A percentile compares a stretch with the other conserved stretches of the same genome.
phyloP scores from a whole-genome alignment of 1,140 invertebrate species.

The Eciton burchellii region DNA sequence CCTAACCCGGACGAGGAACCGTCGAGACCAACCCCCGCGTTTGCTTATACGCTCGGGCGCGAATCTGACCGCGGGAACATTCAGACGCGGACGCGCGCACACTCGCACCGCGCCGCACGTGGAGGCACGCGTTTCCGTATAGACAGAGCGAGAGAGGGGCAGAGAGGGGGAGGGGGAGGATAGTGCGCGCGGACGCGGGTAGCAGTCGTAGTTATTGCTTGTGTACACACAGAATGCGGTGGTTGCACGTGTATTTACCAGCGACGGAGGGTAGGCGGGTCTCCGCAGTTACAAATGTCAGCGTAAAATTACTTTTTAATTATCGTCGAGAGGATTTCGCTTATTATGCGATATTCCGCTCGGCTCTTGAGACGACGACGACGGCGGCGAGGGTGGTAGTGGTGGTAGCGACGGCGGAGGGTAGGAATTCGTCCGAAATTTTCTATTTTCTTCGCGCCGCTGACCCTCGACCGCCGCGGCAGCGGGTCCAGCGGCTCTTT shows the following conservation, averaged over 20 bases:
- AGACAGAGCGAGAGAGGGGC: too few species aligned
- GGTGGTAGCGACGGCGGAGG: slow-evolving; percentile 45
- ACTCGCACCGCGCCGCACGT: neutral
- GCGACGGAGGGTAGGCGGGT: slow-evolving; percentile 33
- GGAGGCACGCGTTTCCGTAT: neutral
- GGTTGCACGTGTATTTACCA: slow-evolving; percentile 61
- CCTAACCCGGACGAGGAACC: slow-evolving; percentile 63
- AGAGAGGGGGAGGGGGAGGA: too few species aligned
- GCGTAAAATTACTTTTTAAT: slow-evolving; percentile 82
- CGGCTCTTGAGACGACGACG: slow-evolving; percentile 45
- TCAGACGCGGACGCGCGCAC: slow-evolving; percentile 18
- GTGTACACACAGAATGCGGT: slow-evolving; percentile 42
- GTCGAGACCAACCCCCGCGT: slow-evolving; percentile 38
- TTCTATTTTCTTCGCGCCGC: slow-evolving; percentile 72
- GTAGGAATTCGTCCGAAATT: slow-evolving; percentile 68
- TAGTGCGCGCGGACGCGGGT: neutral
- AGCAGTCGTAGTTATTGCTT: slow-evolving; percentile 55
- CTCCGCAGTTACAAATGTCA: slow-evolving; percentile 71
- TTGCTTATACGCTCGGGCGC: slow-evolving; percentile 63
- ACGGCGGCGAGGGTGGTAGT: neutral
- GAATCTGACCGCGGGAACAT: slow-evolving; percentile 47
- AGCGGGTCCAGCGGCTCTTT: slow-evolving; percentile 55
- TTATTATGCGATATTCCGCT: slow-evolving; percentile 77
- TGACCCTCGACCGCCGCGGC: slow-evolving; percentile 66
- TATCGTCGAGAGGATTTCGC: slow-evolving; percentile 80